Evolutionary conservation across 2,888 invertebrate genomes (phyloP), one percentile per base, ranked within the genome.

Genomic region (Merodon equestris): DNA sequence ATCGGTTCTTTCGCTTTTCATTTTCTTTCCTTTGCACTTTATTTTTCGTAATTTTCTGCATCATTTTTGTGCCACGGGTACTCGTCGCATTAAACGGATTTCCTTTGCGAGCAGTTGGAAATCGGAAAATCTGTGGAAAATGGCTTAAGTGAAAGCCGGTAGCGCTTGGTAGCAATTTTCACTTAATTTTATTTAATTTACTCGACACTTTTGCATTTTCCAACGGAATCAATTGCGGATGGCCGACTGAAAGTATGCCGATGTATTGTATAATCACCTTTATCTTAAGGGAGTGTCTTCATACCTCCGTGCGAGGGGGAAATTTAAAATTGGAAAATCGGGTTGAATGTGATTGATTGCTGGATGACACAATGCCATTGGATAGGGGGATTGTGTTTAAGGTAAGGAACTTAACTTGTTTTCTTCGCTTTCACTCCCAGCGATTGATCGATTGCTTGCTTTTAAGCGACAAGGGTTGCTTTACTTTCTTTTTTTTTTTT

Each of bases 171-270:
- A 72, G 60, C 56, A 76, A 72, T 72, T 76, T 72, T 57, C 66
- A 77, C 61, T 61, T 77, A 72, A 66, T 77, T 77, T 72, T 67
- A 77, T 77, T 77, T 72, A 77, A 72, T 72, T 77, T 77, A 60
- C 56, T 40, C 66, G 72, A 66, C 76, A 76, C 66, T 67, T 72
- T 72, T 36, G 51, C 40, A 58, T 18, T 36, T 18, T n/a, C 9
- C 9, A n/a, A n/a, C n/a, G n/a, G n/a, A n/a, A 3, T 38, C 13
- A 47, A 64, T 56, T 60, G 56, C 27, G 27, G n/a, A n/a, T 7
- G 51, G 40, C 40, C 67, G 54, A 50, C 56, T 48, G 12, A 15
- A 36, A 27, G 27, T 27, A 27, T 27, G 27, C 27, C 27, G 27
- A 2, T 2, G 7, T 4, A 7, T 27, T 2, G 7, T 4, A 7